These are phyloP conservation scores for Acrossocheilus wenchowensis DNA, from an alignment of 2,797 vertebrate genomes.

Conservation along the genomic window DNA sequence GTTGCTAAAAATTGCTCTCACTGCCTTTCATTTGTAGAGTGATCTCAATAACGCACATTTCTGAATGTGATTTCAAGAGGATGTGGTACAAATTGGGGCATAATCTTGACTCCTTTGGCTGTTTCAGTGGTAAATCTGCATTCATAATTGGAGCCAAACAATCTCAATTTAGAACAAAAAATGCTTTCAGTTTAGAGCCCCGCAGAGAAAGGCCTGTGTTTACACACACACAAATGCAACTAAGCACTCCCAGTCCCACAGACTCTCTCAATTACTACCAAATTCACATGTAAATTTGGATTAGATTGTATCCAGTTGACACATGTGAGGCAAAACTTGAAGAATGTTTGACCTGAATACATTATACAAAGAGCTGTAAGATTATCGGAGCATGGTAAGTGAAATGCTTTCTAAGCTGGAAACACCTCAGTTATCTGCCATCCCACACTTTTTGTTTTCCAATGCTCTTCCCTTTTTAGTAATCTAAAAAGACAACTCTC, in stretches of 20 bases:
- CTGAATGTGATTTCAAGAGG: slow-evolving; percentile 1
- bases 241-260: slow-evolving; percentile 39
- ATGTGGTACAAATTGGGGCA: slow-evolving; percentile 7
- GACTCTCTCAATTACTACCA: slow-evolving; percentile 45
- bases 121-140: slow-evolving; percentile 7
- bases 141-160: slow-evolving; percentile 37
- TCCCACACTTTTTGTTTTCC: not conserved
- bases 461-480: not conserved
- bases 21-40: not conserved
- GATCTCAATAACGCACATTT: not conserved
- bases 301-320: slow-evolving; percentile 22
- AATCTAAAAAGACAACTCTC: not conserved
- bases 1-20: not conserved
- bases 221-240: slow-evolving; percentile 57
- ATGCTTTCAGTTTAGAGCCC: slow-evolving; percentile 16
- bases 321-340: not conserved
- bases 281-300: slow-evolving; percentile 47
- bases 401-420: not conserved
- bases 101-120: not conserved
- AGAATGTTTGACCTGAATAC: not conserved
- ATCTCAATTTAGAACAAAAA: slow-evolving; percentile 9
- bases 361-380: not conserved
- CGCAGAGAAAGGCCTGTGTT: slow-evolving; percentile 68
- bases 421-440: not conserved
- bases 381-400: not conserved